Base-by-base conservation (phyloP, 2,797 vertebrate species). In the Scomberomorus guttatus region DNA sequence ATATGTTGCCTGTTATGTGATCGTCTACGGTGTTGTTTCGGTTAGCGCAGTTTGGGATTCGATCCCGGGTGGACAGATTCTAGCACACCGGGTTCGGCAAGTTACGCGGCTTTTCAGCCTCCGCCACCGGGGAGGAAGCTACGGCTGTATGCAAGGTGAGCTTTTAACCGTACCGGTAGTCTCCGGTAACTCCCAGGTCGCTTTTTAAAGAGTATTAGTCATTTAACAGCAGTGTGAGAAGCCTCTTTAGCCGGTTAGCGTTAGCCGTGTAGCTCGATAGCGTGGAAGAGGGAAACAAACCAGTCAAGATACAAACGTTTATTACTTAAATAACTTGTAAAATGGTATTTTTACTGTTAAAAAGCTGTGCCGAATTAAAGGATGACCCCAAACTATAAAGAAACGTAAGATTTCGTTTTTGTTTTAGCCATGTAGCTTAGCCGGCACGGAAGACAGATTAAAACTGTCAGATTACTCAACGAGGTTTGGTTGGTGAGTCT, bases 41-140 rank as follows among this genome's bases (percentile, higher is more conserved):
- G 34, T 8, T 17, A 46, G 87, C 20, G 2, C 50, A 60, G 57
- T 58, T 69, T 61, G 92, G 93, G 93, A 84, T 48, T 93, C 92
- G 93, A 93, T 89, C 90, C 56, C 62, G 52, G 22, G 72, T 18
- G 75, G n/a, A 11, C 54, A 0, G 77, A 10, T 11, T 42, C 20
- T 3, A 20, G 51, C 37, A 51, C 42, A 12, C 60, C 66, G 61
- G 52, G 6, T 9, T 64, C 9, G 42, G 80, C 69, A n/a, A 46
- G 44, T 46, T 46, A 20, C 85, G 67, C 39, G 63, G 84, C 3
- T 2, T 55, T 68, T 69, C 89, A 64, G 80, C 76, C 77, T 84
- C 17, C 67, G 91, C 93, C 91, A 94, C 90, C 50, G 81, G 15
- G 72, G 44, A 68, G 27, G 56, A 61, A 89, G 44, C 48, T 39